Conservation (phyloP, 2,797 vertebrate genomes). For the Myiotriccus ornatus region DNA sequence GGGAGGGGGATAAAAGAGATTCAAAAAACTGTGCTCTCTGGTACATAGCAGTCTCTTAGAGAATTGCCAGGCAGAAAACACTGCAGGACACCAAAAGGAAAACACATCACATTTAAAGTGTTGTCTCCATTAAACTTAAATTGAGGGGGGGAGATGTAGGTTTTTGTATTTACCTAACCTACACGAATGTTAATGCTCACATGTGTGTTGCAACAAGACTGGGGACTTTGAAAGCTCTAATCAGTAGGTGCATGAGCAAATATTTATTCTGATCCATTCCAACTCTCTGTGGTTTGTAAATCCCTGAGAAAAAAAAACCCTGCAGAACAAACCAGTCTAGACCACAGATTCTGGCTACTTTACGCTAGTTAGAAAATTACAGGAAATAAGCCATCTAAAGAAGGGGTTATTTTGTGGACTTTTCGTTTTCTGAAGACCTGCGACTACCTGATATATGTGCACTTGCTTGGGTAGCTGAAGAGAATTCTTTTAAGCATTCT, state of each 20-base stretch:
- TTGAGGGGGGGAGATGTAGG: neutral
- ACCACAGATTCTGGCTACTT: constrained; percentile 62
- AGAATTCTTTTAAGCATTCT: constrained; percentile 14
- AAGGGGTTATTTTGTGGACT: neutral
- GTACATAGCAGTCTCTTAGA: neutral
- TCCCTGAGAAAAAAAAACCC: constrained; percentile 31
- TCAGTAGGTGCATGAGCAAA: constrained; percentile 57
- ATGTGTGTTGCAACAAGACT: neutral
- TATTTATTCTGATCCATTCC: constrained; percentile 61
- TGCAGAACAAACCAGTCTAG: constrained; percentile 65
- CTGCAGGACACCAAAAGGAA: neutral
- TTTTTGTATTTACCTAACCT: constrained; percentile 1
- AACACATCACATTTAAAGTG: neutral
- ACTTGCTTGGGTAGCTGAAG: neutral
- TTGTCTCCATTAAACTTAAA: neutral
- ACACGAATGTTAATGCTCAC: neutral
- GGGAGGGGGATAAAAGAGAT: neutral
- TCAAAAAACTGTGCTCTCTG: neutral
- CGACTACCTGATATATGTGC: neutral
- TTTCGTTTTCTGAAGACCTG: neutral
- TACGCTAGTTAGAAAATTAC: constrained; percentile 36
- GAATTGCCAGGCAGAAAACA: constrained; percentile 8
- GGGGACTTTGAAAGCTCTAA: constrained; percentile 46
- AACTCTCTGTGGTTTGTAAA: constrained; percentile 66
- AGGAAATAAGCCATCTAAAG: constrained; percentile 41